Evolutionary conservation across 2,888 invertebrate species (phyloP), one percentile per base, ranked within the genome.

Genomic region (Chironomus tentans): DNA sequence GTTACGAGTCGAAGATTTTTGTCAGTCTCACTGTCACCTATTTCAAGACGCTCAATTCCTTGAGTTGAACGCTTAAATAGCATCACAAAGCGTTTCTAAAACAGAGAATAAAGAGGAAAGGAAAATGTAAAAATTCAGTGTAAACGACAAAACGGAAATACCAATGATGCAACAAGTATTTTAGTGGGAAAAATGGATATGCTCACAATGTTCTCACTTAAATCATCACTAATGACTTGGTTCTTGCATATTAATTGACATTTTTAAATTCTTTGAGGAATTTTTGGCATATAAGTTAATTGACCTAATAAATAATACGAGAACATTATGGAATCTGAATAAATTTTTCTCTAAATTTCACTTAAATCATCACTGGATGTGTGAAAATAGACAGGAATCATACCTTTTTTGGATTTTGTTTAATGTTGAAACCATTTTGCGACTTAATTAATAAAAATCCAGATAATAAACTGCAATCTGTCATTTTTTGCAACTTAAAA

Each of bases 1-100:
- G 94, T 92, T 78, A 95, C 90, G 77, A 94, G 93, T 82, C 90
- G 89, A 47, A 91, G 89, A 80, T 90, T 88, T 77, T 87, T 84
- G 81, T 93, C 92, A 78, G 92, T 92, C 82, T 91, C 90, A 80
- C 87, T 89, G 79, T 95, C 95, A 82, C 91, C 94, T 78, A 95
- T 90, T 87, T 95, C 95, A 76, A 95, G 85, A 68, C 95, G 87
- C 81, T 93, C 92, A 79, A 94, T 91, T 28, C 95, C 95, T 84
- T 91, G 91, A 81, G 92, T 92, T 82, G 94, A 94, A 50, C 92
- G 88, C 84, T 90, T 91, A 81, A 91, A 94, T 28, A 95, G 85
- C 79, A 92, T 87, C 81, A 92, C 92, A 81, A 88, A 89, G 2
- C 74, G 81, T 90, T 92, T 79, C 74, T 74, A 74, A 74, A 74